Evolutionary conservation across 2,113 vertebrate genomes (phyloP), one percentile per base, ranked within the genome.

Genomic region (Siniperca knerii): DNA sequence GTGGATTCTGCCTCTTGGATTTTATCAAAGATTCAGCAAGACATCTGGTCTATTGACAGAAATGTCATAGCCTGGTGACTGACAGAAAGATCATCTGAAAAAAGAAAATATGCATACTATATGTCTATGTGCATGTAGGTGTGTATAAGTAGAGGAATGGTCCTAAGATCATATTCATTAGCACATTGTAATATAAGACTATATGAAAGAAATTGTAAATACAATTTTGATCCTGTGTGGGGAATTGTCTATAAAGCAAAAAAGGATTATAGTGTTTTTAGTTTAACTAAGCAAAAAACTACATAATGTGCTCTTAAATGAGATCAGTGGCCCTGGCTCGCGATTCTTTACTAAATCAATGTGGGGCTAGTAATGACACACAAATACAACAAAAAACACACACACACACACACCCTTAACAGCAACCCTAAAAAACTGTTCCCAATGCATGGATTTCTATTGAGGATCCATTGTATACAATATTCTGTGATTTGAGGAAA

Each of bases 1-100:
- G 71, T 73, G 70, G 71, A 74, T 83, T 79, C 48, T 78, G 35
- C 60, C n/a, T 50, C 15, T 81, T 77, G 90, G 65, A 85, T 73
- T 73, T 50, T 29, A 44, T 68, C 79, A 79, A 91, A 68, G 57
- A 72, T 82, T 80, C 60, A 77, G 66, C 29, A 69, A 74, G 72
- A 82, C 71, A 87, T 85, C 79, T 85, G 79, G 71, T 87, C 67
- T 55, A 61, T 77, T 84, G 71, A 90, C 42, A 77, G 44, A 79
- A 73, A 83, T 65, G 81, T 67, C 67, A 68, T 11, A 72, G 82
- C 74, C 35, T 77, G 25, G 33, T 40, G n/a, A 71, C 25, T 72
- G 82, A 82, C 50, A 46, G 50, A 71, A 65, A 62, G 29, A 58
- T 46, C 13, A 46, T 46, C 46, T 46, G 46, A 48, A 48, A 5